Evolutionary conservation across 2,888 invertebrate species (phyloP).

Genomic region (Trachelus iudaicus): DNA sequence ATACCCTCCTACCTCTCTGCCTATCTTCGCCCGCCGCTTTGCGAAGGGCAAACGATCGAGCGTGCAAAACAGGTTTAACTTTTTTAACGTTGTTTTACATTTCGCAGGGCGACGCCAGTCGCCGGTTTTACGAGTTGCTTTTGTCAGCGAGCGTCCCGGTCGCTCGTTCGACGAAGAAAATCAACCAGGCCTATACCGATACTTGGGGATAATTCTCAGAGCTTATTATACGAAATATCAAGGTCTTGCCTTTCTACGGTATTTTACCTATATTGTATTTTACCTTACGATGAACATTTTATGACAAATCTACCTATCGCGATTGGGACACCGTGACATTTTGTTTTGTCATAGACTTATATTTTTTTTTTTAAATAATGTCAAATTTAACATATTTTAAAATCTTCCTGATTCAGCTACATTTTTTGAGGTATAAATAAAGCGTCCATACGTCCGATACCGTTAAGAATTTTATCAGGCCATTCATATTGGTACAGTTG

Average conservation of each 20-base stretch:
- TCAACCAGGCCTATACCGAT: slow-evolving; percentile 23
- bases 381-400: not conserved
- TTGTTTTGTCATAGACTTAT: too few species aligned
- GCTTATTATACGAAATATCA: slow-evolving; percentile 58
- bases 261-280: not conserved
- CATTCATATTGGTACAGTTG: too few species aligned
- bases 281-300: too few species aligned
- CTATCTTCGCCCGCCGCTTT: not conserved
- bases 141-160: not conserved
- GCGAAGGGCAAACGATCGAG: not conserved
- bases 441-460: too few species aligned
- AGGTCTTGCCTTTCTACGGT: slow-evolving; percentile 56
- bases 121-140: slow-evolving; percentile 2
- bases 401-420: too few species aligned
- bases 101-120: not conserved
- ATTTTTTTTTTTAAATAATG: too few species aligned
- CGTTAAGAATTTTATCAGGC: too few species aligned
- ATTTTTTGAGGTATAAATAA: too few species aligned
- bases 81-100: not conserved
- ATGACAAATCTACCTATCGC: too few species aligned
- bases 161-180: slow-evolving; percentile 8
- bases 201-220: slow-evolving; percentile 50
- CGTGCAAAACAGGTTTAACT: slow-evolving; percentile 1
- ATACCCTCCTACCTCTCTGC: not conserved
- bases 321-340: too few species aligned